These are phyloP conservation scores for Auanema sp. DNA, from an alignment of 2,888 invertebrate genomes.

Conservation along the genomic window DNA sequence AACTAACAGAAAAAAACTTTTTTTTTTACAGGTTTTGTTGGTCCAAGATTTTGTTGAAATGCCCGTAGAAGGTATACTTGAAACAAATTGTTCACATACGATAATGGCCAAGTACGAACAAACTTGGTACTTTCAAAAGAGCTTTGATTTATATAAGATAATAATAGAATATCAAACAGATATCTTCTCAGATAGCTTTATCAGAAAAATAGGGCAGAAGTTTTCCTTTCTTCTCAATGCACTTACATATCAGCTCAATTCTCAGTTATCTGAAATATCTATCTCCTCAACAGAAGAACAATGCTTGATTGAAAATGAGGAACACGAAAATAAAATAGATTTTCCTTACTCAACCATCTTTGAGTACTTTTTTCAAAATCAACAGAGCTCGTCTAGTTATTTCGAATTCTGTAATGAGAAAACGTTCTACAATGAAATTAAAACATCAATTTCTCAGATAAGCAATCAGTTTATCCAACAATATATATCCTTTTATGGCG, in stretches of 20 bases:
- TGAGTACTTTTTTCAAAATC: not conserved
- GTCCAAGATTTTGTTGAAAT: not conserved
- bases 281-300: not conserved
- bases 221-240: not conserved
- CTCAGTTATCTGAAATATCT: not conserved
- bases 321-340: conserved; percentile 2
- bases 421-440: not conserved
- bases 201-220: not conserved
- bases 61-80: not conserved
- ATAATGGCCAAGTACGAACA: conserved; percentile 20
- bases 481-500: conserved; percentile 17
- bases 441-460: not conserved
- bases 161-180: conserved; percentile 14
- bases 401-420: conserved; percentile 1
- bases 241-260: not conserved
- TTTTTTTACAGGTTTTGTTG: conserved; percentile 12
- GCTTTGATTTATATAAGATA: conserved; percentile 2
- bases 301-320: not conserved
- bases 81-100: not conserved
- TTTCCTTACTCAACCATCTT: conserved; percentile 3
- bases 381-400: not conserved
- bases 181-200: conserved; percentile 1
- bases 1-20: not conserved
- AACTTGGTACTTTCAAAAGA: conserved; percentile 20
- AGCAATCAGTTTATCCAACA: conserved; percentile 1